These are phyloP conservation scores for Phengaris arion DNA, from an alignment of 2,888 invertebrate genomes.

Conservation along the genomic window DNA sequence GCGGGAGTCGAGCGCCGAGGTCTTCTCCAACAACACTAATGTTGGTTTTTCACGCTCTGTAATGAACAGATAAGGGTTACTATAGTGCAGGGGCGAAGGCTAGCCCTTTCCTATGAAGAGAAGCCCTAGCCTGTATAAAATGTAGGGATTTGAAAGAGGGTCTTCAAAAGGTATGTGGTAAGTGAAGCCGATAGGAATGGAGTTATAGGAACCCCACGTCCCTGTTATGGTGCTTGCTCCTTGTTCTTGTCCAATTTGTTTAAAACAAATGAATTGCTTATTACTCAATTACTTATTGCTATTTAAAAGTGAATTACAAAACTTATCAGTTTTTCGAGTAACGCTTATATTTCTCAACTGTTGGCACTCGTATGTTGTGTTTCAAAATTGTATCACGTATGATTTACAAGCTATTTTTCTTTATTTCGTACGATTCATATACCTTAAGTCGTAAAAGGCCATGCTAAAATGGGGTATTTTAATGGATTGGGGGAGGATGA, in stretches of 20 bases:
- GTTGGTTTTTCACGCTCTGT: constrained; percentile 87
- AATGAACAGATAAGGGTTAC: constrained; percentile 40
- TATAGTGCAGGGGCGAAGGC: no score
- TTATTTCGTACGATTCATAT: no score
- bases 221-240: background rate
- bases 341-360: constrained; percentile 10
- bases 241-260: background rate
- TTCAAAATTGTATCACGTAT: background rate
- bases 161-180: no score
- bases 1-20: constrained; percentile 79
- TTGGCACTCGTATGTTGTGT: background rate
- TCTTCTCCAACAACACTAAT: constrained; percentile 82
- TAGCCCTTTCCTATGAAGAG: no score
- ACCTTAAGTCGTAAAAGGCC: no score
- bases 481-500: no score
- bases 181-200: no score
- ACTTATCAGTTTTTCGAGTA: background rate
- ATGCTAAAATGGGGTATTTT: no score
- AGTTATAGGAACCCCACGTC: no score
- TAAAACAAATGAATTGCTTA: background rate
- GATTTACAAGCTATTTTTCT: background rate
- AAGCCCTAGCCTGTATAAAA: no score
- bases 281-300: background rate
- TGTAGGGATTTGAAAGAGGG: no score
- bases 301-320: background rate